These are phyloP conservation scores for Melopsittacus undulatus DNA, from an alignment of 2,797 vertebrate species.

Conservation along the genomic window DNA sequence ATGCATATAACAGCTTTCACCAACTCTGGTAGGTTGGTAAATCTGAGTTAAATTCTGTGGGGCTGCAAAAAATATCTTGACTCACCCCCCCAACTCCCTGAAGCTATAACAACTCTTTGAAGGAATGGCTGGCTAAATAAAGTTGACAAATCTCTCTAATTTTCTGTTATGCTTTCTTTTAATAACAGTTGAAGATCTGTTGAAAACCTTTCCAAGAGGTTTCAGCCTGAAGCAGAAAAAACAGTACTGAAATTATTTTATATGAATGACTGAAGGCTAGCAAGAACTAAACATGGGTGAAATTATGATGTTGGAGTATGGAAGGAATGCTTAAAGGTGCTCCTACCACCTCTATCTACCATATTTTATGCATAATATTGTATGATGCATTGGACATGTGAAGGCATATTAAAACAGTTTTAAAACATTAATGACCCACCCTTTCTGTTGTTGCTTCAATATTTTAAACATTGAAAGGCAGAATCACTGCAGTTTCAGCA, in stretches of 20 bases:
- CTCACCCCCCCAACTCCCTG: background rate
- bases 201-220: constrained; percentile 8
- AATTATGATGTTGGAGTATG: background rate
- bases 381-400: background rate
- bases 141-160: constrained; percentile 20
- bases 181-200: background rate
- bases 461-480: background rate
- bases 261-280: constrained; percentile 17
- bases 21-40: background rate
- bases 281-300: constrained; percentile 36
- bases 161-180: background rate
- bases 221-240: constrained; percentile 35
- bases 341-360: background rate
- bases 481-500: background rate
- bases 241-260: background rate
- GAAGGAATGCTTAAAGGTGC: background rate
- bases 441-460: background rate
- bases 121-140: constrained; percentile 8
- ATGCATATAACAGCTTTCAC: background rate
- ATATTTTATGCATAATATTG: background rate
- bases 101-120: constrained; percentile 11
- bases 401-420: background rate
- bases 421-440: background rate
- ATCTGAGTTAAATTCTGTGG: background rate
- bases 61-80: background rate